These are phyloP conservation scores for Gymnoscelis rufifasciata DNA, from an alignment of 2,888 invertebrate genomes.

Conservation along the genomic window DNA sequence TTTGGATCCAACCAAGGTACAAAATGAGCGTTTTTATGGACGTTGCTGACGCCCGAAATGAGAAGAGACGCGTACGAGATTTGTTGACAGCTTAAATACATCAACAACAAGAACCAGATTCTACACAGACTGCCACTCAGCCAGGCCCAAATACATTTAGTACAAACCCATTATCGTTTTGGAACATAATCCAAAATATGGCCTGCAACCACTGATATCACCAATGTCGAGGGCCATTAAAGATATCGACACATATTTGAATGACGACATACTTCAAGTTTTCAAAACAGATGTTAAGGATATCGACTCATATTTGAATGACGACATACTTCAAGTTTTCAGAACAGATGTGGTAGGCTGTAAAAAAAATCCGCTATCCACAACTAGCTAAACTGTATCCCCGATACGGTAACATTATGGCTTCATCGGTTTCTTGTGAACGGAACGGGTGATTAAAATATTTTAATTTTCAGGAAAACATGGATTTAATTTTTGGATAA, in stretches of 20 bases:
- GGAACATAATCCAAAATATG: no score
- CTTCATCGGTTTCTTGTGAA: conserved; percentile 22
- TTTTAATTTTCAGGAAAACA: no score
- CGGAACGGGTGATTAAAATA: conserved; percentile 16
- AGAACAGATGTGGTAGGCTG: conserved; percentile 16
- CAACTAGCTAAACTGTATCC: conserved; percentile 14
- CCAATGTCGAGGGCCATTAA: conserved; percentile 19
- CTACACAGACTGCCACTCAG: no score
- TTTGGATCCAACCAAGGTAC: conserved; percentile 1
- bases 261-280: conserved; percentile 11
- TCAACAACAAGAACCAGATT: not conserved
- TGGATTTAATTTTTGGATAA: no score
- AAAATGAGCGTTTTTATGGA: not conserved
- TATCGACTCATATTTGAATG: conserved; percentile 11
- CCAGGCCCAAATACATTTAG: no score
- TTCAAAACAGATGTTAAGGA: conserved; percentile 8
- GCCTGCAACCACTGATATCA: conserved; percentile 18
- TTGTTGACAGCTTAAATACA: not conserved
- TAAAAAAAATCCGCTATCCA: conserved; percentile 17
- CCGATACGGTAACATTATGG: conserved; percentile 18
- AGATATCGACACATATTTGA: not conserved
- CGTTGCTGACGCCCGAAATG: not conserved
- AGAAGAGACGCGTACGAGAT: not conserved
- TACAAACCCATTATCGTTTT: no score
- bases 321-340: conserved; percentile 11